Evolutionary conservation across 2,113 vertebrate genomes (phyloP).

Genomic region (Anoura caudifer): DNA sequence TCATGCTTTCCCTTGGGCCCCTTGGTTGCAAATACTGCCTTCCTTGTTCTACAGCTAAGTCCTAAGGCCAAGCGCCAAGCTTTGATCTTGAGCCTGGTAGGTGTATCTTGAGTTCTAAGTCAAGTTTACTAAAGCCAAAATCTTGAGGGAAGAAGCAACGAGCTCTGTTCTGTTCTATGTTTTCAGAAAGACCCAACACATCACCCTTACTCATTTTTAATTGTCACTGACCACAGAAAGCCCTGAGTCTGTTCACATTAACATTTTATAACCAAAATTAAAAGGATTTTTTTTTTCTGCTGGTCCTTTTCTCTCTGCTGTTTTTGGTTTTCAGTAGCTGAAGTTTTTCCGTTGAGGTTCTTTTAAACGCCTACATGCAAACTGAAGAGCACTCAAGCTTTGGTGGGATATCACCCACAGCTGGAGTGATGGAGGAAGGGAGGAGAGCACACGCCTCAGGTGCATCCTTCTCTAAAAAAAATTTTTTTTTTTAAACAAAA

Average conservation of each 20-base stretch:
- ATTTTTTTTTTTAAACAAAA: not conserved
- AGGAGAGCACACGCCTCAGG: conserved; percentile 54
- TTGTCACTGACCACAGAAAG: not conserved
- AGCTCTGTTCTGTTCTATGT: not conserved
- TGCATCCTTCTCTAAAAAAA: conserved; percentile 65
- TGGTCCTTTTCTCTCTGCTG: conserved; percentile 58
- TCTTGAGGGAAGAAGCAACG: not conserved
- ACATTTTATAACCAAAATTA: conserved; percentile 51
- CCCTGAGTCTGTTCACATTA: not conserved
- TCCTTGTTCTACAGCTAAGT: not conserved
- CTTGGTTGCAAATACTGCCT: not conserved
- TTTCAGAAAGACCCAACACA: not conserved
- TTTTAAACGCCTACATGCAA: conserved; percentile 69
- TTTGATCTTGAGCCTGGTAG: not conserved
- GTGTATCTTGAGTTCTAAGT: not conserved
- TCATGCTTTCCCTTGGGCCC: not conserved
- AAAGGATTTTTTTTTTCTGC: conserved; percentile 57
- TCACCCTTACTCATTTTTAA: not conserved
- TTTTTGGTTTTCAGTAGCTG: conserved; percentile 51
- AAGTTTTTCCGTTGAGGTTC: conserved; percentile 74
- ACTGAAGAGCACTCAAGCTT: conserved; percentile 58
- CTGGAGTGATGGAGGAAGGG: conserved; percentile 48
- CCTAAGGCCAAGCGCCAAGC: not conserved
- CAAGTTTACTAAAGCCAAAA: not conserved
- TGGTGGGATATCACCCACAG: conserved; percentile 67